Evolutionary conservation across 2,888 invertebrate species (phyloP), one percentile per base, ranked within the genome.

Genomic region (Caenorhabditis sulstoni): DNA sequence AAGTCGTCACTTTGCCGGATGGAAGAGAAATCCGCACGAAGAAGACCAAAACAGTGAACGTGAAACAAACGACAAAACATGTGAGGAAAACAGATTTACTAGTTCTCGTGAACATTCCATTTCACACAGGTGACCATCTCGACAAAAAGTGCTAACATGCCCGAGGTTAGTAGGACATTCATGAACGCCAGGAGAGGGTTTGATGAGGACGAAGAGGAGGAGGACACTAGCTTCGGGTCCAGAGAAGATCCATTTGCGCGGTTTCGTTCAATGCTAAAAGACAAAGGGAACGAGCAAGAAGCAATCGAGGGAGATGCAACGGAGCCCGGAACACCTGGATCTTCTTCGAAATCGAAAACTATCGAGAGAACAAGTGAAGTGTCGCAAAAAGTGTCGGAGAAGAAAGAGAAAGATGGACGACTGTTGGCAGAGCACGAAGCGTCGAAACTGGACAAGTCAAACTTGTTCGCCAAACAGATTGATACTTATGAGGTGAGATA

Each of bases 1-100:
- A 88, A 71, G 85, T 88, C 12, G 85, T 88, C 52, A 83, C 81
- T 41, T 55, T 84, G n/a, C 81, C 87, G 1, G 87, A 88, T 62
- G 88, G 88, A 12, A 82, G 82, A 47, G 85, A 85, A 49, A 85
- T 87, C 52, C 62, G 87, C 14, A 84, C 81, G 71, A 88, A 84
- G 62, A 88, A 89, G 53, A 87, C 87, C 9, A 70, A 87, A 47
- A 89, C 87, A 0, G 84, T 88, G 4, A 87, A 87, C 52, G 81
- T 85, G 22, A 81, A 85, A 37, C 85, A 87, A 66, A 87, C 86
- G 52, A 84, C 84, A 22, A 86, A 85, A 81, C 84, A 85, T 64
- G 88, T 87, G 44, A 77, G 66, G 49, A 22, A n/a, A 18, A 18
- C 9, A 16, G 5, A 12, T 7, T 1, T 12, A 1, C 7, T 39